These are phyloP conservation scores for Drosophila tani DNA, from an alignment of 1,140 invertebrate species.

Conservation along the genomic window DNA sequence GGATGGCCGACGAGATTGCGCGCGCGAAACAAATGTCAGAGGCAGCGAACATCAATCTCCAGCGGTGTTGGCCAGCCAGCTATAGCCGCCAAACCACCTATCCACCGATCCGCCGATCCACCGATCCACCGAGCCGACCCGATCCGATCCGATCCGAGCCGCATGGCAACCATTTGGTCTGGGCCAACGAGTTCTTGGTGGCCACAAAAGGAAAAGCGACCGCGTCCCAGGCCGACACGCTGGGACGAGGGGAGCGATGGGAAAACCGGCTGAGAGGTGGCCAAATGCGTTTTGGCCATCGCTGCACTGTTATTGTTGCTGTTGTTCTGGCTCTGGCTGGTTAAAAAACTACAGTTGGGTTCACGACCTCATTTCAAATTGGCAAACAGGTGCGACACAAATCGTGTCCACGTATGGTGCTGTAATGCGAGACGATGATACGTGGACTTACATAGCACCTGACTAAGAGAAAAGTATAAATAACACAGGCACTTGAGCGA, in stretches of 20 bases:
- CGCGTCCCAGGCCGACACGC: conserved; percentile 25
- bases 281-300: conserved; percentile 62
- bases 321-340: conserved; percentile 25
- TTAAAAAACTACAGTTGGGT: conserved; percentile 77
- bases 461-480: conserved; percentile 26
- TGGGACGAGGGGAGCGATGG: conserved; percentile 36
- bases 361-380: conserved; percentile 81
- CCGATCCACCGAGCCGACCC: conserved; percentile 11
- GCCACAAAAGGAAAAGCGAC: conserved; percentile 78
- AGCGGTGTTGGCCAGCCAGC: conserved; percentile 53
- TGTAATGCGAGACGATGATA: conserved; percentile 41
- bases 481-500: conserved; percentile 8
- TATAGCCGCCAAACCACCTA: conserved; percentile 24
- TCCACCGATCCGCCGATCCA: conserved; percentile 11
- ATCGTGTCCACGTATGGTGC: conserved; percentile 43
- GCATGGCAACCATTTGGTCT: conserved; percentile 48
- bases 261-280: conserved; percentile 70
- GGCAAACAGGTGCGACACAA: conserved; percentile 79
- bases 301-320: conserved; percentile 38
- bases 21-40: conserved; percentile 83
- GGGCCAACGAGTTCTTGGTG: conserved; percentile 76
- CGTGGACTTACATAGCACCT: conserved; percentile 13
- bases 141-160: conserved; percentile 33
- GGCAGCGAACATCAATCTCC: conserved; percentile 81
- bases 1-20: conserved; percentile 43